phyloP scores from a whole-genome alignment of 2,888 invertebrate species.

The Hoplodrina ambigua region DNA sequence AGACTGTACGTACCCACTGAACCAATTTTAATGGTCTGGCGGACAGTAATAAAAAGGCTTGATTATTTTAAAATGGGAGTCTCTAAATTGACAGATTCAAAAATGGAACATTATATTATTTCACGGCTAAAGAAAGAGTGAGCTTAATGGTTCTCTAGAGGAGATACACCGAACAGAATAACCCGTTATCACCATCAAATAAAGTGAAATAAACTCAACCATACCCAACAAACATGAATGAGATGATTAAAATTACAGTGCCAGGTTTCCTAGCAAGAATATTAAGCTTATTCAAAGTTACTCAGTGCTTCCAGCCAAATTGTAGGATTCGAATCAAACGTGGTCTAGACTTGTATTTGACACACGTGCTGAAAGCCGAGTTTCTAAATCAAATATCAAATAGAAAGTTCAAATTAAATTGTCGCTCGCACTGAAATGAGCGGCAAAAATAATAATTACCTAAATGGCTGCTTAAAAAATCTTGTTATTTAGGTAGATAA shows the following conservation, averaged over 20 bases:
- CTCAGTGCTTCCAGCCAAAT: conserved; percentile 21
- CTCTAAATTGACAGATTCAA: neutral
- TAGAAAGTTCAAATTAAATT: conserved; percentile 60
- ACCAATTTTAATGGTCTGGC: conserved; percentile 16
- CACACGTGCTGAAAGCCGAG: conserved; percentile 37
- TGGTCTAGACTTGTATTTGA: conserved; percentile 32
- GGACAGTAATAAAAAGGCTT: neutral
- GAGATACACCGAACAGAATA: neutral
- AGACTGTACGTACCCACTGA: conserved; percentile 2
- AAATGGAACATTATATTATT: neutral
- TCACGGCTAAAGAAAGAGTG: neutral
- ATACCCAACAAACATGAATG: conserved; percentile 6
- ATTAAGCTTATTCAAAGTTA: conserved; percentile 35
- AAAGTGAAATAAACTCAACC: neutral
- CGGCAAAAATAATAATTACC: neutral
- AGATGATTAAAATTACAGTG: conserved; percentile 8
- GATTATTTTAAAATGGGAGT: neutral
- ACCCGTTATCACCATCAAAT: conserved; percentile 9
- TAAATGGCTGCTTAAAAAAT: too few species aligned
- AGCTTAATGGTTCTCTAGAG: neutral
- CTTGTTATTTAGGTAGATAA: too few species aligned
- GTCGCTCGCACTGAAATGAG: conserved; percentile 37
- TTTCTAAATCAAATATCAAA: conserved; percentile 40
- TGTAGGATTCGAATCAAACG: conserved; percentile 31
- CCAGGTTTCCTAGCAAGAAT: conserved; percentile 14